phyloP scores from a whole-genome alignment of 2,888 invertebrate genomes.

The Lysandra bellargus region DNA sequence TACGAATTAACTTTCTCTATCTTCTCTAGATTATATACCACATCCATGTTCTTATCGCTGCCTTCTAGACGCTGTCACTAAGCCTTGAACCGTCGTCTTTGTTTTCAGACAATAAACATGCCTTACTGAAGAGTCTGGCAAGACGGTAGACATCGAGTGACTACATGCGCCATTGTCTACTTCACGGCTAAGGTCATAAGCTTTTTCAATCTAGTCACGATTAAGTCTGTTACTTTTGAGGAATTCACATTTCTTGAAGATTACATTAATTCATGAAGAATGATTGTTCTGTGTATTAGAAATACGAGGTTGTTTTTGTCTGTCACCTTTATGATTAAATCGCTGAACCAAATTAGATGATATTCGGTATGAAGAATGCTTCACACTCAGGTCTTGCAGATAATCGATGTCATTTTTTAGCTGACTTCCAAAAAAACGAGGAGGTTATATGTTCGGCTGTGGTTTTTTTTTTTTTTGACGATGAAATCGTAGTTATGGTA shows the following conservation, averaged over 20 bases:
- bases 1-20: neutral
- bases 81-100: constrained; percentile 64
- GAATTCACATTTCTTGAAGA: neutral
- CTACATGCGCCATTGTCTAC: constrained; percentile 55
- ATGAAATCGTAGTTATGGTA: too few relatives aligned
- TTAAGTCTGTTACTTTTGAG: neutral
- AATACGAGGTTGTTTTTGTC: neutral
- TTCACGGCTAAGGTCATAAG: constrained; percentile 48
- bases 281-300: neutral
- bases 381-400: too few relatives aligned
- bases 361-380: too few relatives aligned
- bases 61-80: constrained; percentile 56
- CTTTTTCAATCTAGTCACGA: constrained; percentile 25
- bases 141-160: constrained; percentile 57
- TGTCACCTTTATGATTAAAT: too few relatives aligned
- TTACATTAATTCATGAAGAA: neutral
- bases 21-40: neutral
- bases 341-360: too few relatives aligned
- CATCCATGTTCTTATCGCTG: constrained; percentile 31
- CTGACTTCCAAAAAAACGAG: too few relatives aligned
- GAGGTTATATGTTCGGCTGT: too few relatives aligned
- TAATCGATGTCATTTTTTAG: too few relatives aligned
- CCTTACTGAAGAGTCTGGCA: constrained; percentile 60
- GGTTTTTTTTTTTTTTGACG: too few relatives aligned
- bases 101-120: constrained; percentile 71